These are phyloP conservation scores for Nylanderia fulva DNA, from an alignment of 1,140 invertebrate species.

Conservation along the genomic window DNA sequence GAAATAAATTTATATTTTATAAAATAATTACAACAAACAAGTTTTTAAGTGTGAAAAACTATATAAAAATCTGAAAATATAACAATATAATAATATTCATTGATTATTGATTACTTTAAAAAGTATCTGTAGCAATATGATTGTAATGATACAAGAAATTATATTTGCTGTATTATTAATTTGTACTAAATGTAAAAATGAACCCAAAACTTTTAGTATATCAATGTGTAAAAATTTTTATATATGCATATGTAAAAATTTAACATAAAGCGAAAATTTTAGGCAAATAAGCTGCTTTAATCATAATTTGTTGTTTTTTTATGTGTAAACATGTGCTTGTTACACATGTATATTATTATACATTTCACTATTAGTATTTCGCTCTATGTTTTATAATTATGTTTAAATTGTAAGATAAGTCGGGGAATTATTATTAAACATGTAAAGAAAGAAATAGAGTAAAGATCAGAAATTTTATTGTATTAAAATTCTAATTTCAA, in stretches of 20 bases:
- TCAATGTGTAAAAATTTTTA: constrained; percentile 37
- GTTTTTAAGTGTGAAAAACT: background rate
- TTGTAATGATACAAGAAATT: constrained; percentile 47
- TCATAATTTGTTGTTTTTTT: no score
- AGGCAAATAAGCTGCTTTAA: constrained; percentile 25
- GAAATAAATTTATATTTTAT: constrained; percentile 38
- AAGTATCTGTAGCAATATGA: background rate
- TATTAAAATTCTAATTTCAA: constrained; percentile 1
- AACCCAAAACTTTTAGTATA: background rate
- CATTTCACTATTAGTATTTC: constrained; percentile 40
- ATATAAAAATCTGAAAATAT: constrained; percentile 33
- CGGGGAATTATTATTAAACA: background rate
- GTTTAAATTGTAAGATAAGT: constrained; percentile 29
- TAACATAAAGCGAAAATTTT: constrained; percentile 21
- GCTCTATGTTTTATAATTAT: constrained; percentile 48
- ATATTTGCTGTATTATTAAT: constrained; percentile 49
- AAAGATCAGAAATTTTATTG: constrained; percentile 10
- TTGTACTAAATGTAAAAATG: constrained; percentile 23
- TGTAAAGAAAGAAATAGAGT: constrained; percentile 18
- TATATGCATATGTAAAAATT: constrained; percentile 27
- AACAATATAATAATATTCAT: constrained; percentile 18
- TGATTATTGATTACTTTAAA: background rate
- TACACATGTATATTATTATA: constrained; percentile 46
- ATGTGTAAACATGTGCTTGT: constrained; percentile 58
- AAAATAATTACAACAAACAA: constrained; percentile 16